Conservation (phyloP, 2,797 vertebrate species). For the Silurus lanzhouensis region DNA sequence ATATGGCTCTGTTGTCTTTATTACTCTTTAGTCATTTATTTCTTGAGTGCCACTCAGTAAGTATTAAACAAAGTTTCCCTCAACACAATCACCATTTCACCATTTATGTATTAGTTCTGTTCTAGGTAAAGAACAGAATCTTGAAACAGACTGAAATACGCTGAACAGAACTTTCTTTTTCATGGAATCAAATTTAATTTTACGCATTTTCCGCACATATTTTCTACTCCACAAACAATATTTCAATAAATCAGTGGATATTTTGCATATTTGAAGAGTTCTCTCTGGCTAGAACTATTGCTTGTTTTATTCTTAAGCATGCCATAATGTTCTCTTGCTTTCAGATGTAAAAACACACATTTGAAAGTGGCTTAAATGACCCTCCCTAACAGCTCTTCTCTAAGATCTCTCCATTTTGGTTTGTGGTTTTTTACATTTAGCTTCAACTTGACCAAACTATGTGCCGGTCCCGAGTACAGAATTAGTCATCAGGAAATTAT, state of each 20-base stretch:
- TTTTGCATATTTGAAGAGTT: background rate
- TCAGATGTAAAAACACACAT: constrained; percentile 16
- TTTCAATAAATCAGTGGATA: background rate
- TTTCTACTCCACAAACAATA: background rate
- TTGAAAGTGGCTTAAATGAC: background rate
- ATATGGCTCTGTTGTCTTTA: constrained; percentile 32
- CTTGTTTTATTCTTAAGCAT: background rate
- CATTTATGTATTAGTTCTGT: too few species aligned
- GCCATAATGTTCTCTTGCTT: constrained; percentile 36
- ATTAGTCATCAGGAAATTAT: constrained; percentile 34
- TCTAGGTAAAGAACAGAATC: background rate
- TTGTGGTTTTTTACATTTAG: constrained; percentile 5
- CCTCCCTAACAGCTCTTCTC: background rate
- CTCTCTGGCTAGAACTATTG: background rate
- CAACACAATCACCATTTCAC: constrained; percentile 5
- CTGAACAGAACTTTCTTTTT: constrained; percentile 28
- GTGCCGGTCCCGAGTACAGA: background rate
- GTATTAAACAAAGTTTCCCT: constrained; percentile 18
- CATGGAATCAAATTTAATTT: constrained; percentile 2
- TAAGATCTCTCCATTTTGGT: background rate
- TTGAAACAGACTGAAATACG: background rate
- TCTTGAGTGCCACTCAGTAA: constrained; percentile 2
- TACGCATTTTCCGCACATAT: background rate
- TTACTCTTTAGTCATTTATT: constrained; percentile 27
- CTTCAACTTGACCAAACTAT: background rate